phyloP scores from a whole-genome alignment of 2,888 invertebrate species.

The Agrochola circellaris region DNA sequence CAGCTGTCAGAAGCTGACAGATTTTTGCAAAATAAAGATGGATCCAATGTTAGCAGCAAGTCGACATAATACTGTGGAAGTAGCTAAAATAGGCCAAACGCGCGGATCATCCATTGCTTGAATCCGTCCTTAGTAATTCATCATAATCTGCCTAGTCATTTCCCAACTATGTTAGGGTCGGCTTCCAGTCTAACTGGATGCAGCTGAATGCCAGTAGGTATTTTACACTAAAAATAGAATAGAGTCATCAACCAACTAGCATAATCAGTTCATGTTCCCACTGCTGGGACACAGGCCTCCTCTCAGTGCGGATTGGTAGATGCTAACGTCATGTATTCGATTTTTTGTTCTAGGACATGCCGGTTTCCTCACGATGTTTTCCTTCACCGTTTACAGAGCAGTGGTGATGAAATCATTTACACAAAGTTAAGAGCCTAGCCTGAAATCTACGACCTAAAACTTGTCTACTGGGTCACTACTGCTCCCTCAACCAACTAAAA shows the following conservation, averaged over 20 bases:
- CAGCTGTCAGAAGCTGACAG: no score
- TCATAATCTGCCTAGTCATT: background rate
- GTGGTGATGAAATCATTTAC: no score
- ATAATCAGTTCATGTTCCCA: background rate
- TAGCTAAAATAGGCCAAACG: no score
- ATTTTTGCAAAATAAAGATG: no score
- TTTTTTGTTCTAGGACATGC: background rate
- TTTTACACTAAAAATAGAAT: conserved; percentile 1
- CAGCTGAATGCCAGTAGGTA: background rate
- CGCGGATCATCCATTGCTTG: no score
- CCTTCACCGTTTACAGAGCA: no score
- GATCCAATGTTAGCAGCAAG: no score
- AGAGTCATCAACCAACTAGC: conserved; percentile 16
- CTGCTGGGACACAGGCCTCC: background rate
- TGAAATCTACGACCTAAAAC: no score
- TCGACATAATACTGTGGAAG: no score
- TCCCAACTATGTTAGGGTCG: background rate
- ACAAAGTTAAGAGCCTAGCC: no score
- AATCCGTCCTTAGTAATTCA: background rate
- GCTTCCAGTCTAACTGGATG: background rate
- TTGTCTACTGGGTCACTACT: background rate
- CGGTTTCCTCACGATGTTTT: no score
- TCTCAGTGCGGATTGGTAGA: background rate
- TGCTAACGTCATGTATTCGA: background rate
- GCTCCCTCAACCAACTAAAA: background rate